Base-by-base conservation (phyloP, 2,797 vertebrate genomes). In the Tauraco hartlaubi region DNA sequence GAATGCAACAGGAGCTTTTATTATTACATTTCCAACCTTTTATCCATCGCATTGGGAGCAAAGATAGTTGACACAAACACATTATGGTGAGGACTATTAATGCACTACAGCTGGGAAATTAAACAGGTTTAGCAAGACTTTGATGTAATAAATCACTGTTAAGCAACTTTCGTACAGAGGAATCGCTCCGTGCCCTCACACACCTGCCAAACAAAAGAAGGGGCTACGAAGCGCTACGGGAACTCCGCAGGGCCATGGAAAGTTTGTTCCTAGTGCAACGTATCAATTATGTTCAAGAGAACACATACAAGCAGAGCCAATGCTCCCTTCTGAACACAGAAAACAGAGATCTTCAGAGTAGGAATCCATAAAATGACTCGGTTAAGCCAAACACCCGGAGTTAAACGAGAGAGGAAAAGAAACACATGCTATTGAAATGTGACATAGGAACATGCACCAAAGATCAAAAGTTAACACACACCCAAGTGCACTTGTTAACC, bases 1-100 rank as follows among this genome's bases (percentile, higher is more conserved):
- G 80, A 95, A 94, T 96, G 81, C 85, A 82, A 96, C 77, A 83
- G 85, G 79, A 93, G 73, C 68, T 94, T 92, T 94, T 73, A 74
- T 86, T 61, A 54, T 58, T 92, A 49, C 69, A 64, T 90, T 91
- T 84, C 75, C 77, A 94, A 84, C 83, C 68, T 94, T 94, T 91
- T 87, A 81, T 95, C 89, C 59, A 75, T 78, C 92, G 72, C 89
- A 56, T 86, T 94, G 88, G 81, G 88, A 91, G 86, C 79, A 93
- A 73, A 95, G 90, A 91, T 63, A 85, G 91, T 71, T 84, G 82
- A 91, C 79, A 67, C 87, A 91, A 89, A 73, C 92, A 92, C 63
- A 72, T 83, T 55, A 71, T 12, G 54, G 75, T 11, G 35, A 93
- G 78, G 82, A 94, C 81, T 93, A 84, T 78, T 91, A 95, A 94